phyloP scores from a whole-genome alignment of 2,113 vertebrate species.

The Dromiciops gliroides region DNA sequence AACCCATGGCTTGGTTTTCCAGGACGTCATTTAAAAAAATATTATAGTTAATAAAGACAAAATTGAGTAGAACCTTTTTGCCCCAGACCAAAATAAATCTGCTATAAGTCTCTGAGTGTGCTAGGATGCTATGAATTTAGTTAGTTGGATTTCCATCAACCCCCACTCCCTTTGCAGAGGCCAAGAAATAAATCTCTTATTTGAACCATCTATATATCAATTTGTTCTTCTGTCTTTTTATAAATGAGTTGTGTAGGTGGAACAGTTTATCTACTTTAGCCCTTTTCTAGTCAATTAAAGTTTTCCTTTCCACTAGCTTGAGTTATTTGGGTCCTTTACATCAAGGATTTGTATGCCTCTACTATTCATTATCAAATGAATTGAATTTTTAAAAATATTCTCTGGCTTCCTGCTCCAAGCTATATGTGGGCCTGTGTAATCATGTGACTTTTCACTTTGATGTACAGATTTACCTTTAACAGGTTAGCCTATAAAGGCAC shows the following conservation, averaged over 20 bases:
- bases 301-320: slow-evolving; percentile 33
- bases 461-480: slow-evolving; percentile 54
- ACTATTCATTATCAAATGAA: slow-evolving; percentile 60
- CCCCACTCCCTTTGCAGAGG: slow-evolving; percentile 42
- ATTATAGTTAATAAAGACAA: slow-evolving; percentile 39
- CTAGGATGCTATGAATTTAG: slow-evolving; percentile 62
- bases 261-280: slow-evolving; percentile 60
- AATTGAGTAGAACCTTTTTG: slow-evolving; percentile 39
- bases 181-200: slow-evolving; percentile 54
- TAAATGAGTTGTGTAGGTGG: slow-evolving; percentile 68
- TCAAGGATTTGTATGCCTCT: slow-evolving; percentile 37
- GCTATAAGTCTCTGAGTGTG: slow-evolving; percentile 51
- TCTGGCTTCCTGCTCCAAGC: slow-evolving; percentile 45
- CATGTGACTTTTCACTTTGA: slow-evolving; percentile 56
- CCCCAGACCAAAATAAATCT: slow-evolving; percentile 54
- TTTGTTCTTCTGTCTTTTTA: slow-evolving; percentile 55
- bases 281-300: slow-evolving; percentile 60
- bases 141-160: slow-evolving; percentile 55
- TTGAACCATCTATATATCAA: slow-evolving; percentile 65
- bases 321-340: slow-evolving; percentile 38
- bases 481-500: slow-evolving; percentile 39
- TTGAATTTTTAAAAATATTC: slow-evolving; percentile 44
- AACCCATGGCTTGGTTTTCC: neutral
- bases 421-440: slow-evolving; percentile 18
- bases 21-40: neutral